phyloP scores from a whole-genome alignment of 2,113 vertebrate species.

The Lophius piscatorius region DNA sequence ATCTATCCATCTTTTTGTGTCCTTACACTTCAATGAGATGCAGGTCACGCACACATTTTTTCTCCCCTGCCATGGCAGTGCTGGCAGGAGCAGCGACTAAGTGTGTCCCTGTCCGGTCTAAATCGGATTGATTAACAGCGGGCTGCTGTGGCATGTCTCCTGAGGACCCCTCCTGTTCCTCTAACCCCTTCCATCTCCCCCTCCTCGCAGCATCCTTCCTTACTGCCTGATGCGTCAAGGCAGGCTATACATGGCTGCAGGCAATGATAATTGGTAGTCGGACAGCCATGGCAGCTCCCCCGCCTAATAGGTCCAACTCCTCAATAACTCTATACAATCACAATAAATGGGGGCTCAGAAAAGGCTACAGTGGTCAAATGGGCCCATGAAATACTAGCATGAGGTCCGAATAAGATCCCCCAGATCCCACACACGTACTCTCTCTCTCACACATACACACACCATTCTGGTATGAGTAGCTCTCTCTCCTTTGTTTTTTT shows the following conservation, averaged over 20 bases:
- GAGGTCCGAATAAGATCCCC: constrained; percentile 43
- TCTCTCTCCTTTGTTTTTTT: constrained; percentile 37
- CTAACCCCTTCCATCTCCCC: constrained; percentile 6
- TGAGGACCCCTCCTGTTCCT: constrained; percentile 46
- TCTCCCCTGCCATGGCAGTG: constrained; percentile 58
- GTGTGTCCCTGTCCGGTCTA: constrained; percentile 80
- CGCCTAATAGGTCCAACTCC: constrained; percentile 78
- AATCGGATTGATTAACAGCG: constrained; percentile 83
- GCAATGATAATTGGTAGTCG: constrained; percentile 76
- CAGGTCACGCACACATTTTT: constrained; percentile 76
- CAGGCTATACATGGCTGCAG: constrained; percentile 60
- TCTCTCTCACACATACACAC: constrained; percentile 1
- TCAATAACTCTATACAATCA: constrained; percentile 77
- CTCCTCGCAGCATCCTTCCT: constrained; percentile 32
- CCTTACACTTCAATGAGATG: constrained; percentile 72
- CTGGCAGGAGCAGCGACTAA: constrained; percentile 70
- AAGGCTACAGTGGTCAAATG: constrained; percentile 75
- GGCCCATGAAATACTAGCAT: constrained; percentile 67
- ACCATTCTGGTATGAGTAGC: constrained; percentile 10
- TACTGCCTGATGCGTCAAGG: constrained; percentile 49
- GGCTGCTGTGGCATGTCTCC: constrained; percentile 76
- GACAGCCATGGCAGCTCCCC: constrained; percentile 72
- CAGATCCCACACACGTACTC: constrained; percentile 10
- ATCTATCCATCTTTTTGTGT: constrained; percentile 77
- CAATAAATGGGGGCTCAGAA: constrained; percentile 74